These are phyloP conservation scores for Seriola quinqueradiata DNA, from an alignment of 2,113 vertebrate species.

Conservation along the genomic window DNA sequence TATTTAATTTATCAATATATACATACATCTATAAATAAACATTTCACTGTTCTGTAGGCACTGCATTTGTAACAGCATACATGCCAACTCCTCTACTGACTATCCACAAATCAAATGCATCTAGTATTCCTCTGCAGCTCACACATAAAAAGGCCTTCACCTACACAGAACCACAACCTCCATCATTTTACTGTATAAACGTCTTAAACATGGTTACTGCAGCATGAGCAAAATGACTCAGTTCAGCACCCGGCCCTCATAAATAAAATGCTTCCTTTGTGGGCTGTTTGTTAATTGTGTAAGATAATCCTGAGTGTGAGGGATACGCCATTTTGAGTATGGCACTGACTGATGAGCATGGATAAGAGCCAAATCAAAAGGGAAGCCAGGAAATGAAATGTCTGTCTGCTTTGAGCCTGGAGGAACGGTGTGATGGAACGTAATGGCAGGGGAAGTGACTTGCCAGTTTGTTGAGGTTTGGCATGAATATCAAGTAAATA, in stretches of 20 bases:
- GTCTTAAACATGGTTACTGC: conserved; percentile 3
- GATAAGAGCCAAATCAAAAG: conserved; percentile 70
- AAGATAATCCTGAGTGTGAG: conserved; percentile 69
- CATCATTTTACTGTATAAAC: conserved; percentile 7
- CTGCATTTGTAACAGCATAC: background rate
- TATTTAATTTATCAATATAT: too few species aligned
- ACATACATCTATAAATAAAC: too few species aligned
- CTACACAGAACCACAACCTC: conserved; percentile 22
- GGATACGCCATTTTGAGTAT: conserved; percentile 75
- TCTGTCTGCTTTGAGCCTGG: conserved; percentile 58
- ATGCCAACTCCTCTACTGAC: background rate
- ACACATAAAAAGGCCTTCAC: conserved; percentile 6
- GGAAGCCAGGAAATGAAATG: conserved; percentile 70
- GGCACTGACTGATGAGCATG: conserved; percentile 69
- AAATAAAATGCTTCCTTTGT: conserved; percentile 52
- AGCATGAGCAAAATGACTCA: conserved; percentile 36
- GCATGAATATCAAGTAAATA: conserved; percentile 52
- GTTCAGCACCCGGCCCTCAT: conserved; percentile 12
- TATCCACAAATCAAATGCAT: background rate
- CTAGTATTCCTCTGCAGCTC: background rate
- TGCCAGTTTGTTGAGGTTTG: conserved; percentile 48
- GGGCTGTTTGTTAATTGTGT: conserved; percentile 69
- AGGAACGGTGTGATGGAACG: conserved; percentile 61
- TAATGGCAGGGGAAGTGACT: conserved; percentile 44
- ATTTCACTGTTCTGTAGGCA: background rate